phyloP scores from a whole-genome alignment of 2,888 invertebrate species.

The Zaprionus obscuricornis region DNA sequence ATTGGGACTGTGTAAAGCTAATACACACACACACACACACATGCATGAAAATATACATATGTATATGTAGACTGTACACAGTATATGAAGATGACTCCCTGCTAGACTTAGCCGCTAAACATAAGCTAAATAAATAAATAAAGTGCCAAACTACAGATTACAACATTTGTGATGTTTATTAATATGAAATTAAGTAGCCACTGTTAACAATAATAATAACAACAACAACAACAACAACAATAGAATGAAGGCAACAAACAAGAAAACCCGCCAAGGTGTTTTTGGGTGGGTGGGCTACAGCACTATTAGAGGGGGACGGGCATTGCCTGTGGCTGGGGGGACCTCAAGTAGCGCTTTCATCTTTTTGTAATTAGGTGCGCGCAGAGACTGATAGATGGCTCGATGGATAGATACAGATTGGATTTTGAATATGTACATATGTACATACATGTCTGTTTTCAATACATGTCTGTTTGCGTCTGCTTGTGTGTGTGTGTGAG shows the following conservation, averaged over 20 bases:
- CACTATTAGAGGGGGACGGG: not conserved
- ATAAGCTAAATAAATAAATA: conserved; percentile 67
- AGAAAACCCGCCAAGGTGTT: conserved; percentile 53
- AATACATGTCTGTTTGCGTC: not conserved
- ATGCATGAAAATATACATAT: too few relatives aligned
- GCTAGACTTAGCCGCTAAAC: not conserved
- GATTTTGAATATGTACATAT: conserved; percentile 44
- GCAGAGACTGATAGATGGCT: conserved; percentile 70
- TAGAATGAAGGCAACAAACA: conserved; percentile 11
- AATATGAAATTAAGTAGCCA: conserved; percentile 74
- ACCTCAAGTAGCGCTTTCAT: conserved; percentile 72
- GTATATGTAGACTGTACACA: too few relatives aligned
- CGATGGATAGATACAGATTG: conserved; percentile 57
- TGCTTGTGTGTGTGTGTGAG: conserved; percentile 1
- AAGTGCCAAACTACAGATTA: conserved; percentile 72
- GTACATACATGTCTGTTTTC: not conserved
- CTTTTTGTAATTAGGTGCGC: conserved; percentile 74
- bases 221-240: conserved; percentile 9
- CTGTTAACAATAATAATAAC: conserved; percentile 48
- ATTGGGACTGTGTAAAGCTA: conserved; percentile 16
- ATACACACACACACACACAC: not conserved
- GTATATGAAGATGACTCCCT: too few relatives aligned
- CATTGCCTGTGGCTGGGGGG: conserved; percentile 9
- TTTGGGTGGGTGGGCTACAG: conserved; percentile 52
- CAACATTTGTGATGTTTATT: conserved; percentile 77